Evolutionary conservation across 2,797 vertebrate genomes (phyloP), one percentile per base, ranked within the genome.

Genomic region (Carcharodon carcharias): DNA sequence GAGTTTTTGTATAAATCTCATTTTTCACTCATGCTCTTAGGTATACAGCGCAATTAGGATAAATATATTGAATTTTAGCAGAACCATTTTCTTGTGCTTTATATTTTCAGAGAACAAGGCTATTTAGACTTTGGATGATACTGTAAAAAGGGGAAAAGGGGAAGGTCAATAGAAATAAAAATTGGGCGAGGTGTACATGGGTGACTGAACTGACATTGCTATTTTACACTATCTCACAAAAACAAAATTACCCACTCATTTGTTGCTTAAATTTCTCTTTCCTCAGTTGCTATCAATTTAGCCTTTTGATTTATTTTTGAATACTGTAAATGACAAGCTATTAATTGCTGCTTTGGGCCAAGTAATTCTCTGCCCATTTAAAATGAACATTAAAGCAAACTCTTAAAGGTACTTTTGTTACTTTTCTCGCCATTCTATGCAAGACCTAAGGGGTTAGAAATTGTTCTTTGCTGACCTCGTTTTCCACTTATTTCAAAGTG

Each of bases 61-160:
- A 73, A 67, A 54, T 77, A 14, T 56, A 73, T 95, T 54, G 28
- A 31, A 2, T 95, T 73, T 71, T 77, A 95, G 94, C 65, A 73
- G 45, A 73, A 58, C 50, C 54, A 67, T 56, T 73, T 95, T 56
- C 91, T 73, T 77, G 89, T 92, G 4, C 65, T 95, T 95, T 95
- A 56, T 77, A 50, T 21, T 73, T 77, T 56, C 94, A 35, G 45
- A 73, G 14, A 95, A 56, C 26, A 95, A 93, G n/a, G 40, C n/a
- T 40, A 65, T 67, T 45, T 67, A 8, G 63, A 93, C 7, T 21
- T 65, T 63, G n/a, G 40, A 40, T 16, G 14, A 61, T 61, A 61
- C 14, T 61, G 85, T 93, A 21, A 65, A n/a, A 45, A 4, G 35
- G 16, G 18, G 6, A 92, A 93, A 45, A 4, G 35, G 16, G 18